These are phyloP conservation scores for Uria aalge DNA, from an alignment of 2,113 vertebrate species.

Conservation along the genomic window DNA sequence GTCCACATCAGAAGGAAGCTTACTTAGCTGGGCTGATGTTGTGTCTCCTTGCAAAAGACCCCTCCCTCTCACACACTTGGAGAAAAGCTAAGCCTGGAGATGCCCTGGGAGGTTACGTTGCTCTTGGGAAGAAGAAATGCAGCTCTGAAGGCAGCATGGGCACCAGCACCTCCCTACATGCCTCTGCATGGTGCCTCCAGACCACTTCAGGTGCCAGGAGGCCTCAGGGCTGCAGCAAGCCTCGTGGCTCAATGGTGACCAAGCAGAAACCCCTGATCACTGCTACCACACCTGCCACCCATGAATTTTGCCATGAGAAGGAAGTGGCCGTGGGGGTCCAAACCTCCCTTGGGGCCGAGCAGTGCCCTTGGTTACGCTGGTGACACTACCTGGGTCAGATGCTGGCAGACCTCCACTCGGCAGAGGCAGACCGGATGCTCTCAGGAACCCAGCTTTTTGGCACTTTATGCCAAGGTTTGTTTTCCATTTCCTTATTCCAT, in stretches of 20 bases:
- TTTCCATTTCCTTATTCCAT: neutral
- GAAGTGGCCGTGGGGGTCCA: rapidly evolving
- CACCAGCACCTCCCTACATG: neutral
- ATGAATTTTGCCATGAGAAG: rapidly evolving
- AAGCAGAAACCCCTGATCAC: neutral
- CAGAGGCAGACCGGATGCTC: rapidly evolving
- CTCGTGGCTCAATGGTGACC: too few relatives aligned
- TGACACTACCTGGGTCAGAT: rapidly evolving
- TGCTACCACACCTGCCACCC: rapidly evolving
- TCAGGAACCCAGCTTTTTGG: neutral
- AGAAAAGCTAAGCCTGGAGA: neutral
- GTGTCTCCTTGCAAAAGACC: neutral
- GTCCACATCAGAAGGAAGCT: neutral
- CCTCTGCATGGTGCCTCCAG: neutral
- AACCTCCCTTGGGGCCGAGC: rapidly evolving
- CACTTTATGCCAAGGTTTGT: rapidly evolving
- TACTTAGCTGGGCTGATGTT: neutral
- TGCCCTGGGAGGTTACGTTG: rapidly evolving
- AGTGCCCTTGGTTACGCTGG: too few relatives aligned
- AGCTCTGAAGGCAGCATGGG: neutral
- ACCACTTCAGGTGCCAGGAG: neutral
- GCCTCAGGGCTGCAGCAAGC: neutral
- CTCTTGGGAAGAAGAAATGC: neutral
- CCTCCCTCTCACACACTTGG: neutral
- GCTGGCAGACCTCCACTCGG: rapidly evolving